Conservation (phyloP, 2,888 invertebrate genomes). For the Alviniconcha strummeri region DNA sequence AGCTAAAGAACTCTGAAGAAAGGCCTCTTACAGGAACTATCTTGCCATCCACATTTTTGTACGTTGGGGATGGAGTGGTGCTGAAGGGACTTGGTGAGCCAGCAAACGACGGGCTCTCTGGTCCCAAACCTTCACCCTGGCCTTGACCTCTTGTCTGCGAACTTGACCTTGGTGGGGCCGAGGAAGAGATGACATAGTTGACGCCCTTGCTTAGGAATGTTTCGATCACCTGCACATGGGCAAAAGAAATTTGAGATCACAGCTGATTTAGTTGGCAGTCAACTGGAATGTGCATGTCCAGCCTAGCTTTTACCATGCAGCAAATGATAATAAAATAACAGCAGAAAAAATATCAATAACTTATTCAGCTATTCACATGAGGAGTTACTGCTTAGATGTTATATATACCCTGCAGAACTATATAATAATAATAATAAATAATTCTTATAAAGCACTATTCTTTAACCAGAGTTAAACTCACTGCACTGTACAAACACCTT, state of each 20-base stretch:
- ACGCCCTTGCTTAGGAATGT: conserved; percentile 63
- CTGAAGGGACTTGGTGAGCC: conserved; percentile 66
- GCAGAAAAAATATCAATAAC: background rate
- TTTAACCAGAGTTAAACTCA: too few relatives aligned
- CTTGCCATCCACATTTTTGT: conserved; percentile 41
- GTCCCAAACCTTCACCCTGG: conserved; percentile 39
- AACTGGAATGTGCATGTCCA: too few relatives aligned
- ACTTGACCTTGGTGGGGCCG: conserved; percentile 46
- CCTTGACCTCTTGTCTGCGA: conserved; percentile 36
- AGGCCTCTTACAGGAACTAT: conserved; percentile 37
- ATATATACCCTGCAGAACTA: background rate
- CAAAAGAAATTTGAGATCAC: background rate
- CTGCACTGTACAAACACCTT: too few relatives aligned
- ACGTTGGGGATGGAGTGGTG: conserved; percentile 58
- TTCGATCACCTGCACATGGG: conserved; percentile 56
- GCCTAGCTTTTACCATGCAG: too few relatives aligned
- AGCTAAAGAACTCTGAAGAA: too few relatives aligned
- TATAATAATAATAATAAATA: too few relatives aligned
- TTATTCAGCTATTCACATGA: too few relatives aligned
- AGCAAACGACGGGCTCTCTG: conserved; percentile 52
- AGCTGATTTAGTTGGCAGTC: too few relatives aligned
- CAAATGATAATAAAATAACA: background rate
- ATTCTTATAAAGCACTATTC: too few relatives aligned
- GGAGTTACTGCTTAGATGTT: too few relatives aligned
- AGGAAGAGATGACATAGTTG: conserved; percentile 62